phyloP scores from a whole-genome alignment of 2,113 vertebrate species.

The Trogon surrucura region DNA sequence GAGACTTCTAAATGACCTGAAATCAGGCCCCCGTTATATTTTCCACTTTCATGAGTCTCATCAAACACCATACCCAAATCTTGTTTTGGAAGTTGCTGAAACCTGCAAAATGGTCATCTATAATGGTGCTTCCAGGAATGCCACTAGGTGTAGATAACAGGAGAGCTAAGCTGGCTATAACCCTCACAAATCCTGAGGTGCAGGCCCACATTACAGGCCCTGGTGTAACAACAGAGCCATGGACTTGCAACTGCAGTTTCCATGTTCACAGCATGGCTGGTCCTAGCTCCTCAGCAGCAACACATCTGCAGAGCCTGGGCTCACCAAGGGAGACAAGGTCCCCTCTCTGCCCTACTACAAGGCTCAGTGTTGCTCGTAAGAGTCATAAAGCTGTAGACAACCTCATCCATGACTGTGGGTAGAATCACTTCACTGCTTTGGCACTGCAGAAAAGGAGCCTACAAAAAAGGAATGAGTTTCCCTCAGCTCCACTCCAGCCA shows the following conservation, averaged over 20 bases:
- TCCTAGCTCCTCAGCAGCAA: background rate
- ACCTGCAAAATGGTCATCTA: background rate
- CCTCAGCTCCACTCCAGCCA: background rate
- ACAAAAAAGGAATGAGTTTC: background rate
- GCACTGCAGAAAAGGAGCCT: background rate
- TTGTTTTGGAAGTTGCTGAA: background rate
- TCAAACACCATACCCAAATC: background rate
- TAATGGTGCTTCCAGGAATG: background rate
- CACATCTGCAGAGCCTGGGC: accelerated
- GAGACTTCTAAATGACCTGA: background rate
- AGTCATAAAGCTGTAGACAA: background rate
- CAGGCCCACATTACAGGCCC: background rate
- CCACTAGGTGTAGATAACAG: background rate
- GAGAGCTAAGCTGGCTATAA: background rate
- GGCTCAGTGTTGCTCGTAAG: background rate
- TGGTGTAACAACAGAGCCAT: background rate
- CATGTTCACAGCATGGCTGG: background rate
- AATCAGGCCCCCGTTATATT: background rate
- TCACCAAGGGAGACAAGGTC: background rate
- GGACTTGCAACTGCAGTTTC: background rate
- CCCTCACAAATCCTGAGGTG: background rate
- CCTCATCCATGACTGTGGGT: background rate
- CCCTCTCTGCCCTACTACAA: background rate
- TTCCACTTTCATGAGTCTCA: background rate
- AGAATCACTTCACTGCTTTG: background rate